Evolutionary conservation across 1,140 invertebrate species (phyloP), one percentile per base, ranked within the genome.

Genomic region (Lordiphosa clarofinis): DNA sequence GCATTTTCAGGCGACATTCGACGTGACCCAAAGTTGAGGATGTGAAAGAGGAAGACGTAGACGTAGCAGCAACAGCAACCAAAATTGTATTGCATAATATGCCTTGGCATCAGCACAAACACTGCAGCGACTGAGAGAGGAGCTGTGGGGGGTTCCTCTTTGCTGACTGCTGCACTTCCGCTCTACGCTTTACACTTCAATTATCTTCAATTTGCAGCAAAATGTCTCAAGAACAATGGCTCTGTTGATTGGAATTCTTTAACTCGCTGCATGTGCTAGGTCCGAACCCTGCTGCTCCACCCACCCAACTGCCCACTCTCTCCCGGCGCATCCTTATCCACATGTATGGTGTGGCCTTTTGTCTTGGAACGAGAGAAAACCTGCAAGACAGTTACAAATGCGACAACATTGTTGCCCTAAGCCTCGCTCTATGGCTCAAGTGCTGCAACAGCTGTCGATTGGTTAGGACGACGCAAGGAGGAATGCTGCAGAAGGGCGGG

Each of bases 211-310:
- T 82, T 82, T 82, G 69, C 78, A 52, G 78, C 64, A 56, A 68
- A 82, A 82, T 76, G 78, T 82, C 78, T 82, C 78, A 84, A 82
- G 78, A 82, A 82, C 78, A 84, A 82, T 82, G 71, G 78, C 62
- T 63, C 57, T 82, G 78, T 69, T 82, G 78, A 82, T 82, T 82
- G 78, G 78, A 82, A 82, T 82, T 84, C 78, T 82, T 82, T 82
- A 82, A 82, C 78, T 69, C 64, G 64, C 58, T 84, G 78, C 76
- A 82, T 73, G 71, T 82, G 71, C 68, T 71, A 47, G 47, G 50
- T 33, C 31, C 55, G 67, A 33, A 37, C 28, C 43, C 21, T 44
- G 37, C 35, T 8, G n/a, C n/a, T n/a, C 12, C 33, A 15, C 15
- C 15, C 15, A 15, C 15, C 15, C 15, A 1, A 15, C 15, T 15